These are phyloP conservation scores for Xenops minutus DNA, from an alignment of 2,797 vertebrate genomes.

Conservation along the genomic window DNA sequence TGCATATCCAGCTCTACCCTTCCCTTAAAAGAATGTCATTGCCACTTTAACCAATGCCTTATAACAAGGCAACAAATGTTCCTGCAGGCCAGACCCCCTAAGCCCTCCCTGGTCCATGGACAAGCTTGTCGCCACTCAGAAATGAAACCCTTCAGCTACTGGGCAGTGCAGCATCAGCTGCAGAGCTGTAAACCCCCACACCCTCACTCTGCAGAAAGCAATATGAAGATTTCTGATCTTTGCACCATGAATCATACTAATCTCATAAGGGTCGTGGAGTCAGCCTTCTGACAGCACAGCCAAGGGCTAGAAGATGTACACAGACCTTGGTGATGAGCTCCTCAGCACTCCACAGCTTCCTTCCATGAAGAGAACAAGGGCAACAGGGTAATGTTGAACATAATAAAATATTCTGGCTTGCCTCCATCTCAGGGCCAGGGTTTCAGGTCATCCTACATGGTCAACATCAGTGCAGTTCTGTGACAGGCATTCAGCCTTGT, in stretches of 20 bases:
- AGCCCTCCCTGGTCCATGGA: neutral
- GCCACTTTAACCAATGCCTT: neutral
- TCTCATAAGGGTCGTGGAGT: neutral
- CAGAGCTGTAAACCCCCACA: neutral
- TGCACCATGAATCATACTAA: neutral
- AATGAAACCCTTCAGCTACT: fast-evolving
- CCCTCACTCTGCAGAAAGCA: neutral
- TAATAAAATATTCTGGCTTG: neutral
- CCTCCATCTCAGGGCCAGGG: fast-evolving
- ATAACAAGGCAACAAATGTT: neutral
- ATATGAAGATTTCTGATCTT: neutral
- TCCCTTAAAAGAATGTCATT: neutral
- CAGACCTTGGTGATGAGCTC: neutral
- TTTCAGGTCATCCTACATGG: neutral
- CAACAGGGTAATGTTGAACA: neutral
- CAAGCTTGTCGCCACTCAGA: neutral
- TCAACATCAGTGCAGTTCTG: neutral
- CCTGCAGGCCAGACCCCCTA: neutral
- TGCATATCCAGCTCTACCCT: neutral
- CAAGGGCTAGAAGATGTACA: neutral
- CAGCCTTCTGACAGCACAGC: neutral
- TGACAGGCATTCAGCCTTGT: neutral
- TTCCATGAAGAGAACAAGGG: fast-evolving
- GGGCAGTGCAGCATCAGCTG: neutral
- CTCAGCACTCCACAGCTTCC: neutral